A percentile compares a stretch with the other conserved stretches of the same genome.
Evolutionary conservation across 2,113 vertebrate genomes (phyloP).

Genomic region (Athene noctua): DNA sequence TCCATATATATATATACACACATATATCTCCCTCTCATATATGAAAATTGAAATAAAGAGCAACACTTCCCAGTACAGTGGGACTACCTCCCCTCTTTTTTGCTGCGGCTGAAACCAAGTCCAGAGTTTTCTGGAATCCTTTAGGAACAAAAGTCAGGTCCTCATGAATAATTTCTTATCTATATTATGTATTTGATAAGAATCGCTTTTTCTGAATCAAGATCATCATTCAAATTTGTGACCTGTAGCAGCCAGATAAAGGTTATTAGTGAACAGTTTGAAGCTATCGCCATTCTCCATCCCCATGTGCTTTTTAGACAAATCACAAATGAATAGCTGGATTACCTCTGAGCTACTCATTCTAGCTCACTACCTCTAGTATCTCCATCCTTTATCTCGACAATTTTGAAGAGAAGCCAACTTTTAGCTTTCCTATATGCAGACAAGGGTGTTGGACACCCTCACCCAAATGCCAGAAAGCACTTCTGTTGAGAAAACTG

Average conservation of each 20-base stretch:
- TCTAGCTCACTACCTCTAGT: not conserved
- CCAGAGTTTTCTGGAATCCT: not conserved
- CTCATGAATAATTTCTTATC: not conserved
- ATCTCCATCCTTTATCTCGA: not conserved
- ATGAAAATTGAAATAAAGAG: not conserved
- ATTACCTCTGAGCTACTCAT: not conserved
- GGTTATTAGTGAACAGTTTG: not conserved
- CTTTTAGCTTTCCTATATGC: not conserved
- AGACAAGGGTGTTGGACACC: not conserved
- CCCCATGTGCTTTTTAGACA: not conserved
- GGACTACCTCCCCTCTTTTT: not conserved
- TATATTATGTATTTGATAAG: not conserved
- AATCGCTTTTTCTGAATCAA: not conserved
- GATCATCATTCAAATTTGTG: not conserved
- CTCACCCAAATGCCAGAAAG: not conserved
- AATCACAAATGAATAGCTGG: not conserved
- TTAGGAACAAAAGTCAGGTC: not conserved
- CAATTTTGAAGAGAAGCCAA: not conserved
- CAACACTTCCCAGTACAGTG: not conserved
- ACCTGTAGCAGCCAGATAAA: not conserved
- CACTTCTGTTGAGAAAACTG: not conserved
- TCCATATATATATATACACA: not conserved
- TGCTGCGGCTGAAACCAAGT: not conserved
- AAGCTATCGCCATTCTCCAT: not conserved
- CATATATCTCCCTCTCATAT: not conserved